phyloP scores from a whole-genome alignment of 1,140 invertebrate species.

The Leptoteleia sp. region DNA sequence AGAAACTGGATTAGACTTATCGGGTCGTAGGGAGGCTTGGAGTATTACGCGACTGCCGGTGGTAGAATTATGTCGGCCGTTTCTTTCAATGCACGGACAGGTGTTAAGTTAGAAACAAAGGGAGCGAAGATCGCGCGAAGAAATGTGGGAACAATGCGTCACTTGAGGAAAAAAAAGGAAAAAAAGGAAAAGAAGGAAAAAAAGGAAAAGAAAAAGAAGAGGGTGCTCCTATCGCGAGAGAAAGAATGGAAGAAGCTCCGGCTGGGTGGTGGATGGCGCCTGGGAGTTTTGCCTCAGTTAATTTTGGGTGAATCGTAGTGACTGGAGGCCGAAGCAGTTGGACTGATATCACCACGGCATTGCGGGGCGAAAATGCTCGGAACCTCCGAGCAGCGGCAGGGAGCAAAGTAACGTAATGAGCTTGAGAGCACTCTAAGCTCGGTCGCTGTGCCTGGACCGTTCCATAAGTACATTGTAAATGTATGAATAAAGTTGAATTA shows the following conservation, averaged over 20 bases:
- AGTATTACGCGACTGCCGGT: slow-evolving; percentile 13
- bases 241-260: too few relatives aligned
- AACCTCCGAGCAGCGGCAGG: slow-evolving; percentile 16
- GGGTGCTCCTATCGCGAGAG: too few relatives aligned
- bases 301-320: too few relatives aligned
- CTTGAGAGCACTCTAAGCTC: slow-evolving; percentile 32
- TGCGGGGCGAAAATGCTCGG: slow-evolving; percentile 9
- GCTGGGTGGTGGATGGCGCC: too few relatives aligned
- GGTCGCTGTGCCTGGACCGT: slow-evolving; percentile 24
- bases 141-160: slow-evolving; percentile 58
- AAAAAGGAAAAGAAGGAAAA: too few relatives aligned
- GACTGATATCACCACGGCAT: slow-evolving; percentile 27
- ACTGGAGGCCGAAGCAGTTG: too few relatives aligned
- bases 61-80: slow-evolving; percentile 51
- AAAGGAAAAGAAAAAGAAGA: too few relatives aligned
- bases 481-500: slow-evolving; percentile 67
- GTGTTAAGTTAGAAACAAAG: slow-evolving; percentile 62
- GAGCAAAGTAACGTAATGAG: slow-evolving; percentile 54
- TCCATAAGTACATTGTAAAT: slow-evolving; percentile 60
- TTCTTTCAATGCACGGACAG: slow-evolving; percentile 55
- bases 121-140: slow-evolving; percentile 40
- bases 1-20: slow-evolving; percentile 35
- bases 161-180: too few relatives aligned
- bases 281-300: too few relatives aligned
- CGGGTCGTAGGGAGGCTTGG: slow-evolving; percentile 19